Evolutionary conservation across 1,140 invertebrate genomes (phyloP), one percentile per base, ranked within the genome.

Genomic region (Drosophila sproati): DNA sequence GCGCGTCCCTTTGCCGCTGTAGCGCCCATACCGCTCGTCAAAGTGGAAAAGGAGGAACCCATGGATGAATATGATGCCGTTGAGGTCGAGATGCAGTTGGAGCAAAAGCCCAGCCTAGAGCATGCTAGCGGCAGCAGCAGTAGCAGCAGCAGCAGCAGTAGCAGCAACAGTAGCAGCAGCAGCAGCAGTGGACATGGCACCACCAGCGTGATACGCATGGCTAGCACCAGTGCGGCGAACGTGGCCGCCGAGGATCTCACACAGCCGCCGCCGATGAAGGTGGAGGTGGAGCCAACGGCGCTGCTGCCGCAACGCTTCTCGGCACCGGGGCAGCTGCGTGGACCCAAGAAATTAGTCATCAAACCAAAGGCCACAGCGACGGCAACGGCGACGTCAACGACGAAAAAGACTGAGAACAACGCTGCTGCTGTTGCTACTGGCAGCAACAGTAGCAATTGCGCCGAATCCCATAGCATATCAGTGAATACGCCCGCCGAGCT

Each of bases 311-410:
- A 82, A 51, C 73, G 76, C 12, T 72, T 86, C 45, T 67, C 78
- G 4, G 63, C 77, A 3, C 75, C 77, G 29, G 64, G 77, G 5
- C 75, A 81, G 50, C 87, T 83, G 29, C 89, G 82, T 32, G 91
- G 91, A 10, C 91, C 91, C 47, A 92, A 92, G 67, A 92, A 92
- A 71, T 88, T 92, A 70, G 77, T 92, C 76, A 92, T 92, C 66
- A 92, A 92, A 76, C 91, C 91, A 83, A 92, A 92, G 87, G 78
- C 73, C 45, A 76, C 76, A 48, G 66, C 69, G 51, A 43, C 73
- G 48, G 50, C 76, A 3, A 35, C 64, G 43, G 52, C 80, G 34
- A 56, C 72, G 35, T 56, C 74, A 37, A 74, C 72, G 29, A 68
- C 75, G 29, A 75, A 85, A 78, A 88, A 89, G 85, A 88, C 85